Percentiles rank a stretch among this genome's conserved stretches.
phyloP scores from a whole-genome alignment of 2,888 invertebrate genomes.

The Polydrusus cervinus region DNA sequence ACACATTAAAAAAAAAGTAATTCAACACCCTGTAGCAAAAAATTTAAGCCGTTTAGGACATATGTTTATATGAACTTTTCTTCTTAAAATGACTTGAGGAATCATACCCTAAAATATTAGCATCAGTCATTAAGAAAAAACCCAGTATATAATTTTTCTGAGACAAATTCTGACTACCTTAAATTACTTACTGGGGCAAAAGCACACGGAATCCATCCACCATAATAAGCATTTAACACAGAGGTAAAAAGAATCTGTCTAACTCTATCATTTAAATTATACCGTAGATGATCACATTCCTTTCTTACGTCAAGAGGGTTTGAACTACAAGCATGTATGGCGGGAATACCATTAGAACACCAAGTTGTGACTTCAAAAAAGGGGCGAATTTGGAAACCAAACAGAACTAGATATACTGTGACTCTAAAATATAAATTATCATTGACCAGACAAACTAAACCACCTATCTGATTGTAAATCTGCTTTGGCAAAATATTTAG shows the following conservation, averaged over 20 bases:
- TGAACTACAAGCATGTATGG: conserved; percentile 85
- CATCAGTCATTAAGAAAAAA: too few relatives aligned
- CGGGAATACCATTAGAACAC: conserved; percentile 71
- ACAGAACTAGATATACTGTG: conserved; percentile 83
- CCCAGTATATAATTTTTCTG: too few relatives aligned
- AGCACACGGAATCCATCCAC: conserved; percentile 91
- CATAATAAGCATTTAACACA: conserved; percentile 89
- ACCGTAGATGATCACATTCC: conserved; percentile 88
- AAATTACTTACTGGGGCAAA: conserved; percentile 83
- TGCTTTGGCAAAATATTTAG: too few relatives aligned
- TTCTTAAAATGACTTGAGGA: too few relatives aligned
- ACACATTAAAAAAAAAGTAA: too few relatives aligned
- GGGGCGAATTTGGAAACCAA: conserved; percentile 85
- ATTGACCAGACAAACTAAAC: too few relatives aligned
- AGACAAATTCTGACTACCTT: too few relatives aligned
- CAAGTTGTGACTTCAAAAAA: conserved; percentile 79
- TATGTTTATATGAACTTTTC: too few relatives aligned
- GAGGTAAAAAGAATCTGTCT: conserved; percentile 89
- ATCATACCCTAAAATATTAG: too few relatives aligned
- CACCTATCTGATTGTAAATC: too few relatives aligned
- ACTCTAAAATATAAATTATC: conserved; percentile 68
- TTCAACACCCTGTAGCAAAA: too few relatives aligned
- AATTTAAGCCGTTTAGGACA: too few relatives aligned
- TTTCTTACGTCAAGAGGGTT: conserved; percentile 82
- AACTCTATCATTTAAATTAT: conserved; percentile 91